These are phyloP conservation scores for Phorcus lineatus DNA, from an alignment of 2,888 invertebrate genomes.

Conservation along the genomic window DNA sequence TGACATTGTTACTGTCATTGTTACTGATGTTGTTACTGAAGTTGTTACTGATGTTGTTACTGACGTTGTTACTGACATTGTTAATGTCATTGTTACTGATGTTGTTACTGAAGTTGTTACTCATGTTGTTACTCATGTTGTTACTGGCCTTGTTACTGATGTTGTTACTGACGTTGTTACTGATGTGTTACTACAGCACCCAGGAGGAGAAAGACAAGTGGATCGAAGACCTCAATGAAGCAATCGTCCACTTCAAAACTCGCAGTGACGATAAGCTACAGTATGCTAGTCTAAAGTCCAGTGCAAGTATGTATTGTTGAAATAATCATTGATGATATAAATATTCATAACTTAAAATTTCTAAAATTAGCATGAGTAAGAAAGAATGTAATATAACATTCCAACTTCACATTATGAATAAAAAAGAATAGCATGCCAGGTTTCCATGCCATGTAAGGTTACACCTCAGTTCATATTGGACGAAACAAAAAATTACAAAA, in stretches of 20 bases:
- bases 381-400: not conserved
- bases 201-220: constrained; percentile 91
- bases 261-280: constrained; percentile 64
- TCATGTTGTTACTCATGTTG: no score
- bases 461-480: no score
- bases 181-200: constrained; percentile 79
- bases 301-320: constrained; percentile 61
- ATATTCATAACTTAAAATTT: not conserved
- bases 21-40: no score
- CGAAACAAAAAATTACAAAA: no score
- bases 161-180: not conserved
- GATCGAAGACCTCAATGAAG: constrained; percentile 85
- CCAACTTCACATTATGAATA: not conserved
- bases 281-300: constrained; percentile 72
- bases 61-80: no score
- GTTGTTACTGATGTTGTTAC: no score
- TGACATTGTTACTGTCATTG: no score
- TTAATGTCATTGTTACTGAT: no score
- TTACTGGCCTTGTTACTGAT: no score
- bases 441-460: no score
- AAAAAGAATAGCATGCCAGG: not conserved
- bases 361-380: not conserved
- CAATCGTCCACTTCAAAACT: constrained; percentile 78
- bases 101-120: no score
- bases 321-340: no score